Evolutionary conservation across 2,888 invertebrate species (phyloP).

Genomic region (Agrypnus murinus): DNA sequence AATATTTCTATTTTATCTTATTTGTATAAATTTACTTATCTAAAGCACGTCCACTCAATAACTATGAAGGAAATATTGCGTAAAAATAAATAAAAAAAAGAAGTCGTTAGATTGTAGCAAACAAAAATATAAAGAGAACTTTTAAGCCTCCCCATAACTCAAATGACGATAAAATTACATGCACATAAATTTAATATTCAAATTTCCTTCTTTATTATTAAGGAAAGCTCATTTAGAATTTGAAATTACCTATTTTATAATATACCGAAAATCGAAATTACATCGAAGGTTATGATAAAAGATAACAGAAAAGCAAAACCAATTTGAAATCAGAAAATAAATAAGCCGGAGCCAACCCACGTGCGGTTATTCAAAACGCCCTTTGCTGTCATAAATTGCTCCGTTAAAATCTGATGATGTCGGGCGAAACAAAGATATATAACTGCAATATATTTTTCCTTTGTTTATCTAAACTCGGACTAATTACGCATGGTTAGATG

Average conservation of each 20-base stretch:
- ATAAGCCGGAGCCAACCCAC: constrained; percentile 33
- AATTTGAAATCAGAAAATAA: constrained; percentile 40
- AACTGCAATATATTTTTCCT: constrained; percentile 49
- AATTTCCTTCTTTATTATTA: no score
- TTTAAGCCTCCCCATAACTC: no score
- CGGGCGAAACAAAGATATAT: constrained; percentile 48
- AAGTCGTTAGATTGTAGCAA: no score
- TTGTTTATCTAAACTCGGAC: constrained; percentile 49
- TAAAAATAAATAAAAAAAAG: no score
- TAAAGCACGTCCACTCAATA: no score
- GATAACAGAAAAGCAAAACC: constrained; percentile 28
- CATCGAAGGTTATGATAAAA: neutral
- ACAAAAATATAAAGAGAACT: no score
- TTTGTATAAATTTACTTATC: no score
- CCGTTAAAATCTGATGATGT: constrained; percentile 47
- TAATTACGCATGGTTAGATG: constrained; percentile 49
- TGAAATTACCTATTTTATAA: neutral
- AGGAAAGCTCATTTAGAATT: no score
- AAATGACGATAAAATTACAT: no score
- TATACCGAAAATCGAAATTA: constrained; percentile 19
- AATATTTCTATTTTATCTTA: no score
- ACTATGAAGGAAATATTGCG: no score
- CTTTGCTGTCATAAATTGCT: constrained; percentile 44
- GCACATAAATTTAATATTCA: no score
- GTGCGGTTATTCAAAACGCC: constrained; percentile 35